These are phyloP conservation scores for Dromius quadrimaculatus DNA, from an alignment of 2,888 invertebrate species.

Conservation along the genomic window DNA sequence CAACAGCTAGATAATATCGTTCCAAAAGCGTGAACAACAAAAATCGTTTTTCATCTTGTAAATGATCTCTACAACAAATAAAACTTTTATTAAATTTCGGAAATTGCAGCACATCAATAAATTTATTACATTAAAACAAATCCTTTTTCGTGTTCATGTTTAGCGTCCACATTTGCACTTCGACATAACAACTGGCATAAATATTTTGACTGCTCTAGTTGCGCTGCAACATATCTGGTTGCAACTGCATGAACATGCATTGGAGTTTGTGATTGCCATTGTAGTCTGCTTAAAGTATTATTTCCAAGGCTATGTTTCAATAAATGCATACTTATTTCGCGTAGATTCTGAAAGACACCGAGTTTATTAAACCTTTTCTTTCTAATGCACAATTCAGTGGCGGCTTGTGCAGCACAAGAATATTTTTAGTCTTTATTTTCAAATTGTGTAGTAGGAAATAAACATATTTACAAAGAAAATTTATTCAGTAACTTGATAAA, in stretches of 20 bases:
- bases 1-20: constrained; percentile 83
- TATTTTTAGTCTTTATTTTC: no score
- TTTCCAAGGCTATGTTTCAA: constrained; percentile 74
- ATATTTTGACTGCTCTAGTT: constrained; percentile 82
- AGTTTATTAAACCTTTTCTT: no score
- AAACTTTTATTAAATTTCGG: constrained; percentile 37
- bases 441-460: no score
- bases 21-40: constrained; percentile 84
- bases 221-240: constrained; percentile 84
- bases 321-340: constrained; percentile 87
- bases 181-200: constrained; percentile 81
- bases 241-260: constrained; percentile 84
- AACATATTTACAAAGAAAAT: no score
- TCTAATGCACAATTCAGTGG: no score
- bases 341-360: constrained; percentile 78
- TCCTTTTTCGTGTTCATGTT: constrained; percentile 79
- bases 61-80: constrained; percentile 74
- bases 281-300: constrained; percentile 66
- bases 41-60: constrained; percentile 77
- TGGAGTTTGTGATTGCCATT: constrained; percentile 71
- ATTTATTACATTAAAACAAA: constrained; percentile 80
- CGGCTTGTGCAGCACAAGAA: no score
- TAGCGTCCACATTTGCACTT: constrained; percentile 76
- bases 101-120: constrained; percentile 34
- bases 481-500: no score